phyloP scores from a whole-genome alignment of 1,140 invertebrate species.

The Saccostrea glomerata region DNA sequence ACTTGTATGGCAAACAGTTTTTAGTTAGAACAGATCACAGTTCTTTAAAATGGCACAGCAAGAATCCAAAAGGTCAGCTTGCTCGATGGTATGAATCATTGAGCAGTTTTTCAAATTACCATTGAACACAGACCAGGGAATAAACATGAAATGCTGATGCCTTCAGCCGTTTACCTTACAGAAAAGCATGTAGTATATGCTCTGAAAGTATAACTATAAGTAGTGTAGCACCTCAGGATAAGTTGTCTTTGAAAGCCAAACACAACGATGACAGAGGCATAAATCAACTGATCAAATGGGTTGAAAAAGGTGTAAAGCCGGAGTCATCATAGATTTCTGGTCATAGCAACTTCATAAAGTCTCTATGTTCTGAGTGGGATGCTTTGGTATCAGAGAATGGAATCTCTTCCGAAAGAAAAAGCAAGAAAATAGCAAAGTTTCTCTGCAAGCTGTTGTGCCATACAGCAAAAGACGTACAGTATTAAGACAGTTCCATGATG shows the following conservation, averaged over 20 bases:
- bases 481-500: background rate
- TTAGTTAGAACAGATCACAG: slow-evolving; percentile 29
- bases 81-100: slow-evolving; percentile 64
- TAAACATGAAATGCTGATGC: slow-evolving; percentile 65
- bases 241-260: background rate
- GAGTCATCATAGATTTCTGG: background rate
- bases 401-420: background rate
- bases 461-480: background rate
- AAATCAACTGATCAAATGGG: background rate
- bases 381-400: background rate
- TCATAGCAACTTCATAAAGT: background rate
- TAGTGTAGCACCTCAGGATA: too few relatives aligned
- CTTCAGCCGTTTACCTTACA: slow-evolving; percentile 48
- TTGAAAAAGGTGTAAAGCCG: background rate
- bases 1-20: background rate
- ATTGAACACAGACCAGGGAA: slow-evolving; percentile 60
- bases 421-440: background rate
- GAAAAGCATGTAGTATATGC: background rate
- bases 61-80: slow-evolving; percentile 24
- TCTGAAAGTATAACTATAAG: background rate
- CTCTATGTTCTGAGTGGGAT: background rate
- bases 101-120: slow-evolving; percentile 60
- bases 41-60: slow-evolving; percentile 12
- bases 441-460: background rate
- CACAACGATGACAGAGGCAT: slow-evolving; percentile 26